Evolutionary conservation across 2,888 invertebrate genomes (phyloP), one percentile per base, ranked within the genome.

Genomic region (Eugnorisma glareosa): DNA sequence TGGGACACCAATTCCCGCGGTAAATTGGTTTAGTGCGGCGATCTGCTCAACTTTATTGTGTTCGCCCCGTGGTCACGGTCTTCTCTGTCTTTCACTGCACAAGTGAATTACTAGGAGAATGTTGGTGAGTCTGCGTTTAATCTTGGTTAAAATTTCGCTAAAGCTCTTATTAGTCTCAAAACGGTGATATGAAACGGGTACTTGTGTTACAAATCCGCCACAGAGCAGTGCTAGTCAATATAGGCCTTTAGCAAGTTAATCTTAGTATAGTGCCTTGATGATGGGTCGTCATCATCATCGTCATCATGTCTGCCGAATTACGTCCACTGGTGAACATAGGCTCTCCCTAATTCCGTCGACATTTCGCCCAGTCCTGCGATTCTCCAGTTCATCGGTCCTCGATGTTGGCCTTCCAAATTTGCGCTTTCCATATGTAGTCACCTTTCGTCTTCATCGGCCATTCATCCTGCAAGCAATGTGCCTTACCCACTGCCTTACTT

Each of bases 1-100:
- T 94, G 89, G 94, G 90, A 86, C 94, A 90, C 87, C 91, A 91
- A 93, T 92, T 92, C 91, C 88, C 90, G 91, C 90, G 86, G 79
- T 90, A 92, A 94, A 93, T 94, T 93, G 90, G 90, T 90, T 91
- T 89, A 90, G 91, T 88, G 77, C 87, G 83, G 85, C 83, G 79
- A 80, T 75, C 82, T 83, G 87, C 82, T 83, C 81, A 86, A 75
- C 73, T 84, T 83, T 77, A 86, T 88, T 85, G 75, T 82, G 72
- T 74, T 73, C 73, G 72, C 37, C 67, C 68, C 35, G 66, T 73
- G 76, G 66, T 10, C 13, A 66, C 57, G 45, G 61, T 48, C 67
- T 43, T n/a, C 51, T 83, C 40, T 51, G 66, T 83, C n/a, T n/a
- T n/a, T n/a, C n/a, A n/a, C n/a, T 72, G 45, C 40, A 71, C 13